Conservation (phyloP, 2,888 invertebrate genomes). For the Petrolisthes manimaculis region DNA sequence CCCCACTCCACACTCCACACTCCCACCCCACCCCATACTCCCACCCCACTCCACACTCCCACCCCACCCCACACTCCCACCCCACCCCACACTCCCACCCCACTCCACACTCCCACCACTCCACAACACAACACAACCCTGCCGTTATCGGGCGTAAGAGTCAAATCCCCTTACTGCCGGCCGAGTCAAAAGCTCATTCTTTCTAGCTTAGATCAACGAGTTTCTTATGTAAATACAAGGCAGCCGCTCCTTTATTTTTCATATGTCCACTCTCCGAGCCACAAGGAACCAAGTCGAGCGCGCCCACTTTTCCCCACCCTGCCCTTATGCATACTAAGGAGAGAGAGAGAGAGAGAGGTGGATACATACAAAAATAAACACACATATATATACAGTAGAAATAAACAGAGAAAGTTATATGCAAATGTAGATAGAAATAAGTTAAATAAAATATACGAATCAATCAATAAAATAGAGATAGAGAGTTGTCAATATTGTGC, state of each 20-base stretch:
- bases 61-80: not conserved
- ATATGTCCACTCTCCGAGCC: constrained; percentile 50
- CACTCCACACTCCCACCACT: not conserved
- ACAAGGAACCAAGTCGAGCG: constrained; percentile 25
- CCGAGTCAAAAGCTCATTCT: constrained; percentile 54
- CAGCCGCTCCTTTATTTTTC: constrained; percentile 55
- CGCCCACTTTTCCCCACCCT: constrained; percentile 50
- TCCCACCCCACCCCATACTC: not conserved
- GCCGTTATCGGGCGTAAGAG: constrained; percentile 7
- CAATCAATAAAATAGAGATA: no score
- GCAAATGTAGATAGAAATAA: no score
- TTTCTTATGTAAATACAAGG: constrained; percentile 52
- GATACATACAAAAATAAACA: no score
- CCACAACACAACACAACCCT: not conserved
- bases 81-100: not conserved
- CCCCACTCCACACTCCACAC: no score
- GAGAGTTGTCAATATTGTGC: no score
- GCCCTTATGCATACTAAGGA: constrained; percentile 58
- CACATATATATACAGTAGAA: no score
- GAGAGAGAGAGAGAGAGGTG: not conserved
- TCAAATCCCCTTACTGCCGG: constrained; percentile 12
- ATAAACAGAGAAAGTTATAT: no score
- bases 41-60: not conserved
- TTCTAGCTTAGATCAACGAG: constrained; percentile 52
- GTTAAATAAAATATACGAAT: no score